Evolutionary conservation across 2,113 vertebrate genomes (phyloP).

Genomic region (Aphyosemion australe): DNA sequence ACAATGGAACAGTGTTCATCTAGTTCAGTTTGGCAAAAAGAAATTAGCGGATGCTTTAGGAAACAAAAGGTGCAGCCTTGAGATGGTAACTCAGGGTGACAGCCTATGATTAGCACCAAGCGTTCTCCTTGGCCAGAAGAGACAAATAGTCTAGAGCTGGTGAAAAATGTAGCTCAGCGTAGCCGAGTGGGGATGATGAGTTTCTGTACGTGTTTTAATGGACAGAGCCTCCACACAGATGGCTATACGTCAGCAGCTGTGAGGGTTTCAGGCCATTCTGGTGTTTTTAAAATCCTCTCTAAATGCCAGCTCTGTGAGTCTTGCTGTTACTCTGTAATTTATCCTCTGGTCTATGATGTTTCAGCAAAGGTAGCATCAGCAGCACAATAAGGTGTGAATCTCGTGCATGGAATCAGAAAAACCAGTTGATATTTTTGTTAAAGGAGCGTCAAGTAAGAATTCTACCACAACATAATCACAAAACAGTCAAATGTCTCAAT

Average conservation of each 20-base stretch:
- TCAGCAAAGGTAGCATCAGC: too few species aligned
- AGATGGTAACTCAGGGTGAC: conserved; percentile 71
- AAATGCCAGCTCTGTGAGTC: conserved; percentile 1
- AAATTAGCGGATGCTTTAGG: conserved; percentile 67
- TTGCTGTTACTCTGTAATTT: neutral
- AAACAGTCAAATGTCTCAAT: too few species aligned
- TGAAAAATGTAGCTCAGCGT: conserved; percentile 37
- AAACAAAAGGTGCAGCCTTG: conserved; percentile 73
- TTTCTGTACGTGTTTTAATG: conserved; percentile 5
- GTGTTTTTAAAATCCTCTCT: neutral
- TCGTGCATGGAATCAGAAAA: neutral
- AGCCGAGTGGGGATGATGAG: conserved; percentile 10
- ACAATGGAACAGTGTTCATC: conserved; percentile 57
- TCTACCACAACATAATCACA: too few species aligned
- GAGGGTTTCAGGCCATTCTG: neutral
- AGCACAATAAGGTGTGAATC: neutral
- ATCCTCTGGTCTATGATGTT: neutral
- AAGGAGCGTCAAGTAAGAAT: too few species aligned
- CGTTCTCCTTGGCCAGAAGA: conserved; percentile 57
- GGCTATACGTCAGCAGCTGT: neutral
- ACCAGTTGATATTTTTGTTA: too few species aligned
- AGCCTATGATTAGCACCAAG: conserved; percentile 64
- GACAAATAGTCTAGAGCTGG: conserved; percentile 59
- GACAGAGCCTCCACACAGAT: conserved; percentile 1
- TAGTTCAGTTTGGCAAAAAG: conserved; percentile 41